phyloP scores from a whole-genome alignment of 64 coral and sea anemone genomes.

The Actinia equina region DNA sequence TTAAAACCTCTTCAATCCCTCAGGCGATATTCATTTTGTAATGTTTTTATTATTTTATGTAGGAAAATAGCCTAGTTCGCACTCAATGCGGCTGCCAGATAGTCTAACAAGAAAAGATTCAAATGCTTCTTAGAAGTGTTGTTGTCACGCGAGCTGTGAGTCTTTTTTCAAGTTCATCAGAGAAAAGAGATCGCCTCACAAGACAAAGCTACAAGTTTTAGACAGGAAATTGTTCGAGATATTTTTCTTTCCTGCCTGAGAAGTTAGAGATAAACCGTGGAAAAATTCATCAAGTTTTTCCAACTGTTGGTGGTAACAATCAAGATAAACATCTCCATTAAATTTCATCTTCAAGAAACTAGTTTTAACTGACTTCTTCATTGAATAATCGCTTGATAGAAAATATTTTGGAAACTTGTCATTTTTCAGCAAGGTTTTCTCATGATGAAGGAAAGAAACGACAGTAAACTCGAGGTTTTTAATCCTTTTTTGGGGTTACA shows the following conservation, averaged over 20 bases:
- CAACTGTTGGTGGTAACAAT: not conserved
- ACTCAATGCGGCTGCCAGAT: not conserved
- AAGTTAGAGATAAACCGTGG: not conserved
- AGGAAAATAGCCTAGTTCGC: not conserved
- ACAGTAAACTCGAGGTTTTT: not conserved
- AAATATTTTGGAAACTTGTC: not conserved
- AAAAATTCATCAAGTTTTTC: not conserved
- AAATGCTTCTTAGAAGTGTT: not conserved
- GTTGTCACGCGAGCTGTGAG: not conserved
- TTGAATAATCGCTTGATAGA: not conserved
- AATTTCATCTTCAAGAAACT: not conserved
- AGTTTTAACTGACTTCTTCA: not conserved
- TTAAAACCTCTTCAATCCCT: not conserved
- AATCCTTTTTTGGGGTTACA: slow-evolving; percentile 12
- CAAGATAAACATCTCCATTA: not conserved
- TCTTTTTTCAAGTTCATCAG: not conserved
- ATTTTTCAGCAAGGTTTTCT: not conserved
- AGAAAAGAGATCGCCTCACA: not conserved
- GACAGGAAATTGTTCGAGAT: not conserved
- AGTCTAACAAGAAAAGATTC: not conserved
- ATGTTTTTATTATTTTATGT: not conserved
- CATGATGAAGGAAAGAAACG: not conserved
- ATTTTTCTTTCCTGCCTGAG: not conserved
- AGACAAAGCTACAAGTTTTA: not conserved
- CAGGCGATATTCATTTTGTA: not conserved